A percentile compares a stretch with the other conserved stretches of the same genome.
Conservation (phyloP, 2,797 vertebrate species). For the Vireo griseus region DNA sequence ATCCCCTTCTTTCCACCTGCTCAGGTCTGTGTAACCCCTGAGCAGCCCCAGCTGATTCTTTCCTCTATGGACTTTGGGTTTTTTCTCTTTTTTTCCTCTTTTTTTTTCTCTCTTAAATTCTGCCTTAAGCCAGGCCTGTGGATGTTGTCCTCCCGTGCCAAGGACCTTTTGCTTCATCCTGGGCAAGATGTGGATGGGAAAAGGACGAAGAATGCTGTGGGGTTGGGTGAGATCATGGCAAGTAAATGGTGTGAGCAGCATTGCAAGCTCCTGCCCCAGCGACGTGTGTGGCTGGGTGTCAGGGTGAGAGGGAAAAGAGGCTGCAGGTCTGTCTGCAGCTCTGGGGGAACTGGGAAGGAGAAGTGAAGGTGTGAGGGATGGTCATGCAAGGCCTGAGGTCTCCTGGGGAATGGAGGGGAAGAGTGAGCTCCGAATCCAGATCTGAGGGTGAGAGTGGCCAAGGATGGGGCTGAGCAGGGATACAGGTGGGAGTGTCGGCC, state of each 20-base stretch:
- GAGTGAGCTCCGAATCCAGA: fast-evolving
- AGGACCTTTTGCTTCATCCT: not conserved
- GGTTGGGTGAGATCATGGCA: fast-evolving
- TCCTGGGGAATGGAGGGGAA: not conserved
- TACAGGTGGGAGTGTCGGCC: fast-evolving
- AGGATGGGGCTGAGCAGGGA: not conserved
- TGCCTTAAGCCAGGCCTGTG: too few species aligned
- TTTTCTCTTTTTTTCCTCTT: not conserved
- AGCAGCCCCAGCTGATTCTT: not conserved
- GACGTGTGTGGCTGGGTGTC: fast-evolving
- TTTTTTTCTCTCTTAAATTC: not conserved
- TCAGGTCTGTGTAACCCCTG: not conserved
- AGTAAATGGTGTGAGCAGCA: not conserved
- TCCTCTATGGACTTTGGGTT: fast-evolving
- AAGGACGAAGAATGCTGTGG: not conserved
- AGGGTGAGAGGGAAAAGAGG: not conserved
- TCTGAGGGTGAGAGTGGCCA: not conserved
- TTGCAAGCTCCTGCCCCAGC: fast-evolving
- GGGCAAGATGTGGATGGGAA: not conserved
- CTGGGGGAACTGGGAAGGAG: not conserved
- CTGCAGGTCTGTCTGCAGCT: not conserved
- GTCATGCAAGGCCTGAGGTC: not conserved
- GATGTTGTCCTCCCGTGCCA: not conserved
- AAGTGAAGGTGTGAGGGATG: not conserved
- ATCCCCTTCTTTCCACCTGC: not conserved